Evolutionary conservation across 1,140 invertebrate species (phyloP).

Genomic region (Drosophila erecta): DNA sequence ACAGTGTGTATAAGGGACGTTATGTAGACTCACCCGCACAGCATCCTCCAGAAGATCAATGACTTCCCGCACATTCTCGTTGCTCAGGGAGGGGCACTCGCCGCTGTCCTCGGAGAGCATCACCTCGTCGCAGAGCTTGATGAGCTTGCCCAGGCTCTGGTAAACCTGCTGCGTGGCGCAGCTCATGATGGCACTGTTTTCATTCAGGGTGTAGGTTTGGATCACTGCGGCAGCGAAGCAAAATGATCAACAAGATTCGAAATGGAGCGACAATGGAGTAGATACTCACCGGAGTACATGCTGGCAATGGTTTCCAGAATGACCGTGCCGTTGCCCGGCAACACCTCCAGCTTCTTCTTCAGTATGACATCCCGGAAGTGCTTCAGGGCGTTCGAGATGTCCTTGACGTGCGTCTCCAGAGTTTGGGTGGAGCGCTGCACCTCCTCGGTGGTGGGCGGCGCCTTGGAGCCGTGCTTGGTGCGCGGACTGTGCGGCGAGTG

Average conservation of each 20-base stretch:
- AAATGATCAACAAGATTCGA: not conserved
- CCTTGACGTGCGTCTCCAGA: conserved; percentile 88
- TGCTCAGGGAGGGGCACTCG: conserved; percentile 87
- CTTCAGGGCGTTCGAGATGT: conserved; percentile 91
- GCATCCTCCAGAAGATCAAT: conserved; percentile 92
- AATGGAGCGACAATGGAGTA: no score
- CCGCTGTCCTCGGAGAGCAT: conserved; percentile 87
- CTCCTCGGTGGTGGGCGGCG: conserved; percentile 85
- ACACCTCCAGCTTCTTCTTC: conserved; percentile 95
- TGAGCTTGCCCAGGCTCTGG: conserved; percentile 92
- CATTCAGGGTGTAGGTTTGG: conserved; percentile 88
- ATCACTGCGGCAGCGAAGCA: conserved; percentile 77
- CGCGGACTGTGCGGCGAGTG: conserved; percentile 87
- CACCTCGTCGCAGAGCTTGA: conserved; percentile 95
- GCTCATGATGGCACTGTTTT: conserved; percentile 87
- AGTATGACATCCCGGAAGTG: conserved; percentile 96
- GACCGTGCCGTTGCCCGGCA: conserved; percentile 96
- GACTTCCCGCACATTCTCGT: conserved; percentile 91
- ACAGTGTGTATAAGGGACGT: not conserved
- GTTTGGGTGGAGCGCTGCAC: conserved; percentile 87
- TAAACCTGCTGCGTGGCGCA: conserved; percentile 95
- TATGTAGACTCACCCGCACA: conserved; percentile 87
- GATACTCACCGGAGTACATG: conserved; percentile 89
- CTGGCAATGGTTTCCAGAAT: conserved; percentile 95
- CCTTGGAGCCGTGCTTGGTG: conserved; percentile 85